These are phyloP conservation scores for Cephalopholis sonnerati DNA, from an alignment of 2,113 vertebrate genomes.

Conservation along the genomic window DNA sequence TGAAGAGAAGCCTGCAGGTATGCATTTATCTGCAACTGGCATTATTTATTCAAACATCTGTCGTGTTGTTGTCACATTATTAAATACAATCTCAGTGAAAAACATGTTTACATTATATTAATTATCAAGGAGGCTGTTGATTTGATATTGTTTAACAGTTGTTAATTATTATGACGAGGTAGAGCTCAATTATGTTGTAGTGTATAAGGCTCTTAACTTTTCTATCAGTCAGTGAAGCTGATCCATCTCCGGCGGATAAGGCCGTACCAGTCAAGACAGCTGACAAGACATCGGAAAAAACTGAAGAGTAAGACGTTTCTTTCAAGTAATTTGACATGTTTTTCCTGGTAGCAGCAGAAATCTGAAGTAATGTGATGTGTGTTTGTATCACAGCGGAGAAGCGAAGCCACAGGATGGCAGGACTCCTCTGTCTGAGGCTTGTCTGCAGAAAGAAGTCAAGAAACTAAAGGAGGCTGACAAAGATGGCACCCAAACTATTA, in stretches of 20 bases:
- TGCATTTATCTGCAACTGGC: background rate
- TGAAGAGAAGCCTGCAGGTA: constrained; percentile 70
- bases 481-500: constrained; percentile 89
- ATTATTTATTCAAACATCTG: background rate
- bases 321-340: constrained; percentile 29
- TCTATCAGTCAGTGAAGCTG: constrained; percentile 21
- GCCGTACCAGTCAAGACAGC: constrained; percentile 14
- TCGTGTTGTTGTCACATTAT: background rate
- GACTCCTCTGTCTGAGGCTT: constrained; percentile 84
- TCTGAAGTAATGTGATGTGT: constrained; percentile 31
- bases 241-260: constrained; percentile 42
- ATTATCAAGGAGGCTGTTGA: background rate
- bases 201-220: constrained; percentile 18
- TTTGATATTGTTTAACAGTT: background rate
- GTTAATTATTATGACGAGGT: background rate
- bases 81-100: background rate
- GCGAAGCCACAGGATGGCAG: constrained; percentile 68
- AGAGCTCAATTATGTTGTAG: background rate
- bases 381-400: constrained; percentile 50
- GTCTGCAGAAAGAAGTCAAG: constrained; percentile 88
- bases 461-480: constrained; percentile 90
- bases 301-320: constrained; percentile 63
- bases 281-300: constrained; percentile 27
- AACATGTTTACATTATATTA: background rate
- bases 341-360: constrained; percentile 1